Percentiles rank a stretch among this genome's conserved stretches.
Conservation (phyloP, 1,140 invertebrate species). For the Bombus picipes region DNA sequence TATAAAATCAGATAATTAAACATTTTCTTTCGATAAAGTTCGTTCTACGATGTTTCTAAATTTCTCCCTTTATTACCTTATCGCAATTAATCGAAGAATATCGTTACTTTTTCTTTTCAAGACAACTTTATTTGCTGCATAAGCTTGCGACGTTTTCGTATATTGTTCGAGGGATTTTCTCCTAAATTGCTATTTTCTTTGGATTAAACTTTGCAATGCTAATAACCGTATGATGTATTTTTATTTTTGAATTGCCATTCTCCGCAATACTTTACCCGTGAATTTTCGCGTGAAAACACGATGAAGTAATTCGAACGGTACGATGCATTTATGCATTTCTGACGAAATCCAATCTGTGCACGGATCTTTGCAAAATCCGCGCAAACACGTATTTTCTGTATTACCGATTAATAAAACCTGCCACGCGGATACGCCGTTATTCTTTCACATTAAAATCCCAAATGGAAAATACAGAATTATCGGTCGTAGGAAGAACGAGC, state of each 20-base stretch:
- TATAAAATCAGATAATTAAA: too few relatives aligned
- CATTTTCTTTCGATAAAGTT: neutral
- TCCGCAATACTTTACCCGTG: neutral
- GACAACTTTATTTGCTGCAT: too few relatives aligned
- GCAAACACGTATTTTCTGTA: conserved; percentile 20
- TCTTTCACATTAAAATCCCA: neutral
- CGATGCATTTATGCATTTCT: conserved; percentile 18
- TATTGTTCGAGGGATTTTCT: too few relatives aligned
- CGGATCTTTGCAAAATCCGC: conserved; percentile 8
- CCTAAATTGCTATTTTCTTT: neutral
- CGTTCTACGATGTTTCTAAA: neutral
- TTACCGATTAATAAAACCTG: conserved; percentile 14
- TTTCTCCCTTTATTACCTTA: neutral
- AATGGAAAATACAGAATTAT: neutral
- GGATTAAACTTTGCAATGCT: too few relatives aligned
- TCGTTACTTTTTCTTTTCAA: too few relatives aligned
- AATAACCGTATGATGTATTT: neutral
- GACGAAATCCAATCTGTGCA: conserved; percentile 30
- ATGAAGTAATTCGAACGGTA: neutral
- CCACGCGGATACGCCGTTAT: neutral
- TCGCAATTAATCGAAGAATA: too few relatives aligned
- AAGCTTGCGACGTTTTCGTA: too few relatives aligned
- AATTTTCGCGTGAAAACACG: neutral
- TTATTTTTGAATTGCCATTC: neutral
- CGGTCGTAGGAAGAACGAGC: neutral